Evolutionary conservation across 2,113 vertebrate species (phyloP), one percentile per base, ranked within the genome.

Genomic region (Casuarius casuarius): DNA sequence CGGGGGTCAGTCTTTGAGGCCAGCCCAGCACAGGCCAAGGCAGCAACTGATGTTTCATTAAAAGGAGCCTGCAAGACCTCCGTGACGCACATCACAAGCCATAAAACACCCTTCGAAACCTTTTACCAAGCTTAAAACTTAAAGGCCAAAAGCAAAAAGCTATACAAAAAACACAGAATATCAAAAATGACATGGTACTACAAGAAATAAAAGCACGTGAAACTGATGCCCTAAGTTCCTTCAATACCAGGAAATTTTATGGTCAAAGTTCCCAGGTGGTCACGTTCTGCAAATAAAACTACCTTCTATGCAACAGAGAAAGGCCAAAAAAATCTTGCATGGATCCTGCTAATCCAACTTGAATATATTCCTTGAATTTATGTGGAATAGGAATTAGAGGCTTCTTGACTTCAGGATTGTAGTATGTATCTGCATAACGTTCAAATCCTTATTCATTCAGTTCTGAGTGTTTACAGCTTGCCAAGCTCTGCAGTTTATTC

Each of bases 1-100:
- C 8, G 38, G 68, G 68, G 0, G 0, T 5, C 2, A 79, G 13
- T 28, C 44, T 70, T 48, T 1, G 5, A 52, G 19, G 16, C 25
- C 65, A 35, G 10, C 19, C 23, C 59, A 92, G 33, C 12, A 42
- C 51, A 63, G 46, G 14, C 0, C 0, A 5, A 90, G 14, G 9
- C 31, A 90, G 13, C n/a, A 73, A 26, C 18, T 35, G 5, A 40
- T 19, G 8, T 12, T 61, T 65, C 22, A 9, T 31, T 29, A 18
- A 66, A 74, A 54, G 26, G n/a, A 44, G 29, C 8, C 23, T 46
- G n/a, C 44, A 12, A 17, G n/a, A 80, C 10, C 11, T 10, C 58
- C 33, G 13, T 17, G 19, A 18, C 10, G 63, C 20, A 5, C 11
- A 17, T 3, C 19, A 0, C 20, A 66, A 48, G 5, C 29, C 23